Evolutionary conservation across 2,113 vertebrate species (phyloP).

Genomic region (Psilopsiagon aurifrons): DNA sequence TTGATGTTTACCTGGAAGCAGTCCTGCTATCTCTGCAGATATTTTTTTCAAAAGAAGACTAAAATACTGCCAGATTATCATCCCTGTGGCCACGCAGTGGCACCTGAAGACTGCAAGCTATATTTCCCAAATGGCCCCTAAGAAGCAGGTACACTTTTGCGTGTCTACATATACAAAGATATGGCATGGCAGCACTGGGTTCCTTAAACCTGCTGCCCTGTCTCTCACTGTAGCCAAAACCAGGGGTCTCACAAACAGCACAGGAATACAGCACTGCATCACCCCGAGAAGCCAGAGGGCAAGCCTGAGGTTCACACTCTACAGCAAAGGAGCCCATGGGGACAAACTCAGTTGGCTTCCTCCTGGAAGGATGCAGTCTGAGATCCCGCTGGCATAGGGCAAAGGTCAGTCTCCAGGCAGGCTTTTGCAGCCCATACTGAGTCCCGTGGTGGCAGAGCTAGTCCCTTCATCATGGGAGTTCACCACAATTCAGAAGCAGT

Average conservation of each 20-base stretch:
- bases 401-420: background rate
- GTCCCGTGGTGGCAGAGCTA: background rate
- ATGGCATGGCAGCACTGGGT: accelerated
- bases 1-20: background rate
- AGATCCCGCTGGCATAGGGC: background rate
- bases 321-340: background rate
- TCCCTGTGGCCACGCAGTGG: background rate
- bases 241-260: background rate
- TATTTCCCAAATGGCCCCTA: background rate
- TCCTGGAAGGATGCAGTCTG: accelerated
- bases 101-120: background rate
- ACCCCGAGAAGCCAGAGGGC: background rate
- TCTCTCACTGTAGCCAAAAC: background rate
- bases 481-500: accelerated
- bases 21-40: background rate
- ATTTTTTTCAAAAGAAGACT: background rate
- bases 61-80: background rate
- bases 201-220: background rate
- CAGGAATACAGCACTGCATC: background rate
- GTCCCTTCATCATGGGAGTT: background rate
- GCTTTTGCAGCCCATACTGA: accelerated
- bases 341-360: background rate
- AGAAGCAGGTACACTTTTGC: background rate
- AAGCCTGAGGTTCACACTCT: background rate
- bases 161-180: background rate